Base-by-base conservation (phyloP, 2,888 invertebrate genomes). In the Chloroclysta siterata region DNA sequence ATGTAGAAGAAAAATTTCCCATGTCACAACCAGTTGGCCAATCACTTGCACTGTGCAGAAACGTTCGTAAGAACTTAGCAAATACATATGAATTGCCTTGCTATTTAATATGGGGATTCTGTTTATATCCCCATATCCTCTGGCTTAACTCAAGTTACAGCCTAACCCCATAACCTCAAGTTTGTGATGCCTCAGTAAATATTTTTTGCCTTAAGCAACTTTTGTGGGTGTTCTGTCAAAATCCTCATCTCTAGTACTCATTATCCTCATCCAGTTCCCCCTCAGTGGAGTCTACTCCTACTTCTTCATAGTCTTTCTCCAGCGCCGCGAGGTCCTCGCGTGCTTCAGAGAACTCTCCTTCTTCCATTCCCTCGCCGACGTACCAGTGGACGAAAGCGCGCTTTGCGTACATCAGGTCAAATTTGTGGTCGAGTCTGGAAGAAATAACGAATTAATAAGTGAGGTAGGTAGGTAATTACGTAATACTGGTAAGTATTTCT, bases 321-420 rank as follows among this genome's bases (percentile, higher is more conserved):
- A 97, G 92, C 0, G 96, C 96, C 0, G 95, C 96, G 69, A 98
- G 93, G 90, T 98, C 97, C 83, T 98, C 97, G 5, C 98, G 94
- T 0, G 97, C 97, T 78, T 98, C 98, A 0, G 96, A 95, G 88
- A 97, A 98, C 85, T 98, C 96, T 50, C 96, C 96, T 84, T 97
- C 97, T 81, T 97, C 97, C 96, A 98, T 97, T 69, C 97, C 97
- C 84, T 97, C 97, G 6, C 96, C 96, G 0, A 97, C 96, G 83
- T 97, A 97, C 99, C 99, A 99, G 89, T 99, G 98, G 15, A 99
- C 98, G 85, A 99, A 99, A 4, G 98, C 98, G 67, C 98, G 95
- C 89, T 98, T 98, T 44, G 98, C 97, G 90, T 98, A 99, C 98
- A 99, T 98, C 77, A 99, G 90, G 89, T 99, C 98, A 85, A 99